phyloP scores from a whole-genome alignment of 2,797 vertebrate species.

The Pyrocephalus nanus region DNA sequence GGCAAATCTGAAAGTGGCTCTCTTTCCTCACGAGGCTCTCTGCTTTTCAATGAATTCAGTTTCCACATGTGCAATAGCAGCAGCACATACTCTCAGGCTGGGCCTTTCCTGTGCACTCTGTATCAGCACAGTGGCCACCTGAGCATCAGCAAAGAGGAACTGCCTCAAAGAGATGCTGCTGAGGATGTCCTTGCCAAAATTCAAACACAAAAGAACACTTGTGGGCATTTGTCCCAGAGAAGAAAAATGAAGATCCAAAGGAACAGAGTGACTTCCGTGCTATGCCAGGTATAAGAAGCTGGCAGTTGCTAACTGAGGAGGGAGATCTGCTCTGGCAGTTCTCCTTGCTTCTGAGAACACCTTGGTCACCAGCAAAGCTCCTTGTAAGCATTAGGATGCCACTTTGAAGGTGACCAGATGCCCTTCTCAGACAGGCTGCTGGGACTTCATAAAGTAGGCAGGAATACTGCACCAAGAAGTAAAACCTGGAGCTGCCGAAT shows the following conservation, averaged over 20 bases:
- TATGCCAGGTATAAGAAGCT: not conserved
- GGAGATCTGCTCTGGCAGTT: not conserved
- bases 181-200: not conserved
- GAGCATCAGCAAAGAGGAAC: not conserved
- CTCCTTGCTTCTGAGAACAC: not conserved
- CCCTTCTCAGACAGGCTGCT: not conserved
- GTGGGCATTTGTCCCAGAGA: not conserved
- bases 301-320: not conserved
- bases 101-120: not conserved
- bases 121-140: accelerated
- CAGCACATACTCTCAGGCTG: not conserved
- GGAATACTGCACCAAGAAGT: not conserved
- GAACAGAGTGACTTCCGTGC: not conserved
- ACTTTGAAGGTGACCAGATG: not conserved
- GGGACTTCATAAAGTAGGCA: not conserved
- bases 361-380: not conserved
- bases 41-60: not conserved
- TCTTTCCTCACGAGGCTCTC: not conserved
- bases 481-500: not conserved
- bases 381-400: not conserved
- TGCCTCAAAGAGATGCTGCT: not conserved
- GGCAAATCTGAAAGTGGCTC: not conserved
- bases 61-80: not conserved
- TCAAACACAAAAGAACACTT: not conserved
- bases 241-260: not conserved